phyloP scores from a whole-genome alignment of 2,888 invertebrate species.

The Eupeodes luniger region DNA sequence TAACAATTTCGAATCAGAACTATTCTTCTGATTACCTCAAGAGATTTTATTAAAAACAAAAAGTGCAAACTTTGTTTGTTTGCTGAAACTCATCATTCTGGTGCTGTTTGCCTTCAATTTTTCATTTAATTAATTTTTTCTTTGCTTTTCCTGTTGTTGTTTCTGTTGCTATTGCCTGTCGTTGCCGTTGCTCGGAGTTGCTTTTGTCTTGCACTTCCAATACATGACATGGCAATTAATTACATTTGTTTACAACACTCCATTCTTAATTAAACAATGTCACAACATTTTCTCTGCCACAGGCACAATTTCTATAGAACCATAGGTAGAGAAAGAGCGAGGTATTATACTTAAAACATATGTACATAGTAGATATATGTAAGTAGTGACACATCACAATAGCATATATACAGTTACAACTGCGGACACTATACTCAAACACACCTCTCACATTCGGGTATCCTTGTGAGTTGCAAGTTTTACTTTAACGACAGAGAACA shows the following conservation, averaged over 20 bases:
- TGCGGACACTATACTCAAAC: neutral
- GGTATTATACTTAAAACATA: neutral
- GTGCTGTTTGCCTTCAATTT: constrained; percentile 30
- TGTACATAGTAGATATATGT: too few species aligned
- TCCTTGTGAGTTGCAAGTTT: constrained; percentile 55
- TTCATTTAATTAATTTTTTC: constrained; percentile 35
- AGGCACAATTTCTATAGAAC: constrained; percentile 64
- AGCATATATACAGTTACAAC: neutral
- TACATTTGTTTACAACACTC: constrained; percentile 71
- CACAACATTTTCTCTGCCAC: constrained; percentile 66
- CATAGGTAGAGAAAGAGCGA: neutral
- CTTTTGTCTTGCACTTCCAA: constrained; percentile 52
- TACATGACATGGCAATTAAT: constrained; percentile 72
- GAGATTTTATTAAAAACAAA: neutral
- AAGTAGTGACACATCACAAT: neutral
- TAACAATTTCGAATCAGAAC: neutral
- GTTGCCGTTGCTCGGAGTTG: neutral
- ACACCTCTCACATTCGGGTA: neutral
- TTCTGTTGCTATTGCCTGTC: neutral
- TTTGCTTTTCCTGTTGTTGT: neutral
- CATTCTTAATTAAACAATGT: constrained; percentile 73
- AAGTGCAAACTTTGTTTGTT: neutral
- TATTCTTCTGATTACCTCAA: neutral
- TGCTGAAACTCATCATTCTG: constrained; percentile 3
- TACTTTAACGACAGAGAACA: constrained; percentile 33